A percentile compares a stretch with the other conserved stretches of the same genome.
Evolutionary conservation across 2,113 vertebrate species (phyloP).

Genomic region (Spea bombifrons): DNA sequence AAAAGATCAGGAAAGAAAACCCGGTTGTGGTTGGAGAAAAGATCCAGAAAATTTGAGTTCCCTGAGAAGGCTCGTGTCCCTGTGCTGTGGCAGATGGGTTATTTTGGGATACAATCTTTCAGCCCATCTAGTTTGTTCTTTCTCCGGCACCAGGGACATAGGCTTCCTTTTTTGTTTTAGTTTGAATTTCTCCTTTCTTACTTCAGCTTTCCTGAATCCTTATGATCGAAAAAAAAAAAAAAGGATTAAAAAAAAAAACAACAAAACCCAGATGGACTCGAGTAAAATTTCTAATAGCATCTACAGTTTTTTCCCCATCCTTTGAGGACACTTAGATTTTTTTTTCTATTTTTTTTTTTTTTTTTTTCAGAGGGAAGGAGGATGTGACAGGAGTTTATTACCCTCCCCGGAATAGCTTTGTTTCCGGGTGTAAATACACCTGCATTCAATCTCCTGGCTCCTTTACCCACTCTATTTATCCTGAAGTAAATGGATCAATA

Average conservation of each 20-base stretch:
- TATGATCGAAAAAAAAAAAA: conserved; percentile 16
- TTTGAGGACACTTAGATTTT: conserved; percentile 13
- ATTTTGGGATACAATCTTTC: conserved; percentile 55
- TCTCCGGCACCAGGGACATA: conserved; percentile 23
- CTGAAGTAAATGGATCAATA: conserved; percentile 35
- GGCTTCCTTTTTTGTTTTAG: conserved; percentile 50
- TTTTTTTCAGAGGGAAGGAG: conserved; percentile 15
- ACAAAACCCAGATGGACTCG: conserved; percentile 17
- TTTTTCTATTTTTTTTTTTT: not conserved
- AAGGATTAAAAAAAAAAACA: conserved; percentile 22
- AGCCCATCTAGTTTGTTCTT: conserved; percentile 61
- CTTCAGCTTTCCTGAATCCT: conserved; percentile 33
- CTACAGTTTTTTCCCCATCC: conserved; percentile 36
- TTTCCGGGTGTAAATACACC: conserved; percentile 17
- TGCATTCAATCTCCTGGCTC: conserved; percentile 33
- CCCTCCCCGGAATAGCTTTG: conserved; percentile 21
- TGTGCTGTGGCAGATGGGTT: conserved; percentile 11
- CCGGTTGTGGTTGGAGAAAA: conserved; percentile 85
- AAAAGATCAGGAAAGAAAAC: conserved; percentile 90
- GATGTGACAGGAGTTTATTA: conserved; percentile 24
- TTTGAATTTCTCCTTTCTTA: conserved; percentile 26
- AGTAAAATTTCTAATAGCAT: conserved; percentile 17
- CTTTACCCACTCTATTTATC: conserved; percentile 36
- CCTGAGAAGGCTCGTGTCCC: conserved; percentile 58
- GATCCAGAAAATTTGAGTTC: conserved; percentile 83